Percentiles rank a stretch among this genome's conserved stretches.
Conservation (phyloP, 2,797 vertebrate species). For the Falco naumanni region DNA sequence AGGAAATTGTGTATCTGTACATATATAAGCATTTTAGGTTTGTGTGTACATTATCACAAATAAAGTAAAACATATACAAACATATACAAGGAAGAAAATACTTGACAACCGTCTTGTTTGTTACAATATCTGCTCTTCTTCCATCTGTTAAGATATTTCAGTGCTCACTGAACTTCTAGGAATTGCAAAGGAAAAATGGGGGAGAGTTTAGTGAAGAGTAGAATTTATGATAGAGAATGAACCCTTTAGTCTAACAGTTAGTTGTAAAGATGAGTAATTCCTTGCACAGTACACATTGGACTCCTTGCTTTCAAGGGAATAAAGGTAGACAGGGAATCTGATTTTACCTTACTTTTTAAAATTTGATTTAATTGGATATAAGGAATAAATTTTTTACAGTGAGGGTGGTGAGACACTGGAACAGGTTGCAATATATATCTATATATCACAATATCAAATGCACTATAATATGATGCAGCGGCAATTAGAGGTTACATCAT, state of each 20-base stretch:
- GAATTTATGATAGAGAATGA: background rate
- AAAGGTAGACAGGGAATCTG: background rate
- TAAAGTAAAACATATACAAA: background rate
- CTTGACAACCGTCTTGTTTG: background rate
- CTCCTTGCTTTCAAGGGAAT: background rate
- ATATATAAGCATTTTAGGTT: background rate
- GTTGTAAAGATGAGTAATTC: background rate
- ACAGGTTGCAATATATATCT: no score
- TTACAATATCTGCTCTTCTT: background rate
- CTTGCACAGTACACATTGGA: background rate
- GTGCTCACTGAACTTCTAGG: background rate
- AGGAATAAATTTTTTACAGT: no score
- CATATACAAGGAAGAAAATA: background rate
- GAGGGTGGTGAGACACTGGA: no score
- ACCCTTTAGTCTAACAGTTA: background rate
- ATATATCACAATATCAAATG: background rate
- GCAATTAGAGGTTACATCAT: background rate
- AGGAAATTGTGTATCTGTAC: background rate
- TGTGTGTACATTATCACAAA: background rate
- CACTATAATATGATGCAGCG: background rate
- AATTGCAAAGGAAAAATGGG: background rate
- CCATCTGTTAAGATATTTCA: background rate
- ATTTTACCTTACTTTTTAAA: background rate
- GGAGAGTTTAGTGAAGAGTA: background rate
- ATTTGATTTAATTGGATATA: no score